phyloP scores from a whole-genome alignment of 2,797 vertebrate species.

The Scolopax rusticola region DNA sequence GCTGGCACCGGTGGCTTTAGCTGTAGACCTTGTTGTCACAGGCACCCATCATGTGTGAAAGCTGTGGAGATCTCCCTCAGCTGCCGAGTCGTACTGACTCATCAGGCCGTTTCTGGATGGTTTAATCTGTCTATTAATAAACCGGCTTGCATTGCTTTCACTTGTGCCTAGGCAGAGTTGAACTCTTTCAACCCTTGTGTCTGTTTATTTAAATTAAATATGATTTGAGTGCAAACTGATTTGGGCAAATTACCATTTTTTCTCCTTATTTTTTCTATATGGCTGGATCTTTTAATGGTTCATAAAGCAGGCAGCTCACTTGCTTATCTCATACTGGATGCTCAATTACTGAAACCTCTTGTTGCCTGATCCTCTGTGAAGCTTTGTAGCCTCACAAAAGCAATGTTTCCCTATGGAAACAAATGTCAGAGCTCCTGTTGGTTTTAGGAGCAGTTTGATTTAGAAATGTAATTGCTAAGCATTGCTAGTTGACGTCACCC shows the following conservation, averaged over 20 bases:
- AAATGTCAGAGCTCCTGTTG: fast-evolving
- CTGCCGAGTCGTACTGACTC: neutral
- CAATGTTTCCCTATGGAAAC: neutral
- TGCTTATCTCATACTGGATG: neutral
- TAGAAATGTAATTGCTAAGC: neutral
- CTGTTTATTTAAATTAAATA: constrained; percentile 6
- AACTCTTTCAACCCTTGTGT: neutral
- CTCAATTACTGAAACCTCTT: neutral
- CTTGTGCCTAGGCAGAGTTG: neutral
- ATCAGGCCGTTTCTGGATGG: neutral
- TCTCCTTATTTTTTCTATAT: neutral
- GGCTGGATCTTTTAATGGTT: neutral
- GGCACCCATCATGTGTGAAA: neutral
- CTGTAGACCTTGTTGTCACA: neutral
- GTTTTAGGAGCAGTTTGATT: neutral
- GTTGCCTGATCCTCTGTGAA: neutral
- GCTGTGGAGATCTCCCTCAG: neutral
- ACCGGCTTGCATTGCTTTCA: neutral
- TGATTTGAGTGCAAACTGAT: constrained; percentile 6
- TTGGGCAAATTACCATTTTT: neutral
- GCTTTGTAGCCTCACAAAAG: neutral
- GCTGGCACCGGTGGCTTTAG: neutral
- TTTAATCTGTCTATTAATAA: constrained; percentile 1
- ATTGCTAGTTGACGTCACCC: fast-evolving
- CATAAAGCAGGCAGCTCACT: neutral